Conservation (phyloP, 2,888 invertebrate species). For the Lasioglossum morio region DNA sequence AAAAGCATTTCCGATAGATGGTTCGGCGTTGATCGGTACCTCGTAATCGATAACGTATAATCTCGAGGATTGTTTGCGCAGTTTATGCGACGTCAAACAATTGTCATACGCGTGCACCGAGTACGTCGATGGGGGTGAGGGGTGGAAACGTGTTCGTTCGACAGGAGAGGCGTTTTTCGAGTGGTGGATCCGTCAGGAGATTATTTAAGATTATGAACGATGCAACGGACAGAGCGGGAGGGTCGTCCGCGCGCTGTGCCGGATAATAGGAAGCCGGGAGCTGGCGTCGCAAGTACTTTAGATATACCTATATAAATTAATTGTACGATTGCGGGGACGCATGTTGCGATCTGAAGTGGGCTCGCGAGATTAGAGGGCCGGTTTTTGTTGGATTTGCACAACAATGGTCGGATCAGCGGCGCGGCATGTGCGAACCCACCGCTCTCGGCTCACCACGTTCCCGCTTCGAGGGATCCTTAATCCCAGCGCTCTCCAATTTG, state of each 20-base stretch:
- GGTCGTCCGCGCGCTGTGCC: constrained; percentile 14
- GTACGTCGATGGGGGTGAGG: neutral
- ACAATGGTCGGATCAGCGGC: constrained; percentile 82
- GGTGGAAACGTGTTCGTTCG: constrained; percentile 11
- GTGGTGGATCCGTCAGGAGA: constrained; percentile 31
- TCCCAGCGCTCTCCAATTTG: constrained; percentile 82
- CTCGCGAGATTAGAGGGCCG: constrained; percentile 82
- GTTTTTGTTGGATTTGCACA: constrained; percentile 84
- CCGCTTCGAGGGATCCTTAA: constrained; percentile 79
- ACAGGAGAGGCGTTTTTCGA: constrained; percentile 46
- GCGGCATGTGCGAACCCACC: constrained; percentile 81
- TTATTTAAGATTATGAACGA: constrained; percentile 70
- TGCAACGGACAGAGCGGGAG: constrained; percentile 52
- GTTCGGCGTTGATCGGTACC: neutral
- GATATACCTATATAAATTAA: constrained; percentile 83
- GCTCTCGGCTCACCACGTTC: constrained; percentile 69
- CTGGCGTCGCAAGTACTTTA: constrained; percentile 71
- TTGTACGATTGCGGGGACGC: constrained; percentile 77
- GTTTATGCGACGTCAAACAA: constrained; percentile 8
- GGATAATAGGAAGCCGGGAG: constrained; percentile 33
- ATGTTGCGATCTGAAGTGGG: constrained; percentile 80
- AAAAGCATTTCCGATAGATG: neutral
- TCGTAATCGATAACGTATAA: neutral
- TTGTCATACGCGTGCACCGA: constrained; percentile 6
- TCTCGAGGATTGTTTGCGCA: neutral